These are phyloP conservation scores for Hipposideros larvatus DNA, from an alignment of 2,797 vertebrate genomes.

Conservation along the genomic window DNA sequence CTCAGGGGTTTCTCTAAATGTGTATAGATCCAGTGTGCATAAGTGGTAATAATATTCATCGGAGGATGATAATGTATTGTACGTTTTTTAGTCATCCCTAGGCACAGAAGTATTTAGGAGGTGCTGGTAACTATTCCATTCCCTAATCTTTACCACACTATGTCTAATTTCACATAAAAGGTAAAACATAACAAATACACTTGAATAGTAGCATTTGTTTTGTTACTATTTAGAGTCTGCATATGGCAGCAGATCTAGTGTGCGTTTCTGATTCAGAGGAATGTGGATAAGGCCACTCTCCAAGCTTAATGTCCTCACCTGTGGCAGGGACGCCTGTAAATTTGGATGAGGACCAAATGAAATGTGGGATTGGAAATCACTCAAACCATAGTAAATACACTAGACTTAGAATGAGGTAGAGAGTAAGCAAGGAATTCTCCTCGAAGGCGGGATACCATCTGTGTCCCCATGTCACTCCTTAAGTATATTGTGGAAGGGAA, in stretches of 20 bases:
- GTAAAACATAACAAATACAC: not conserved
- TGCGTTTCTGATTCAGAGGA: slow-evolving; percentile 16
- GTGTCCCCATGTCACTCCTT: not conserved
- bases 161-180: slow-evolving; percentile 32
- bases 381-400: not conserved
- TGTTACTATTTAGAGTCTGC: not conserved
- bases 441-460: not conserved
- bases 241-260: not conserved
- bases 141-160: slow-evolving; percentile 5
- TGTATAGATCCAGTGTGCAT: not conserved
- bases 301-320: not conserved
- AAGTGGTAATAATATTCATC: not conserved
- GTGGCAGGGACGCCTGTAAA: not conserved
- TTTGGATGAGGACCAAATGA: not conserved
- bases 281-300: not conserved
- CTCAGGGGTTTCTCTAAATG: not conserved
- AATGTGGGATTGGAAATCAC: not conserved
- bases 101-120: not conserved
- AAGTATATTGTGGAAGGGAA: not conserved
- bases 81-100: not conserved
- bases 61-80: not conserved
- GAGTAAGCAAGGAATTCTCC: not conserved
- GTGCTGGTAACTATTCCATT: not conserved
- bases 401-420: not conserved
- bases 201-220: not conserved